Conservation (phyloP, 1,140 invertebrate species). For the Nasonia longicornis region DNA sequence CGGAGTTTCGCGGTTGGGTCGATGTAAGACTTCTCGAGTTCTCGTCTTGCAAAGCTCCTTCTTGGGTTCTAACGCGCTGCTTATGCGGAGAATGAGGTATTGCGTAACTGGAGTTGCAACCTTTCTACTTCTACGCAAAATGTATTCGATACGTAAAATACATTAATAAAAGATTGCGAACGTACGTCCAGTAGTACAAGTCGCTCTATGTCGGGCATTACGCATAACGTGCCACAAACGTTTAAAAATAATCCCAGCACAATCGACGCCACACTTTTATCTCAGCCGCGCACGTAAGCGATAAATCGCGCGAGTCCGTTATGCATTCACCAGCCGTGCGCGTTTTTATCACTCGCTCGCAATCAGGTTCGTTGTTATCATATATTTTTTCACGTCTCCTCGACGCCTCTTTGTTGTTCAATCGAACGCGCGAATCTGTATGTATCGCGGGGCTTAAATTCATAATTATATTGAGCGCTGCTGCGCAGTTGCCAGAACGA, state of each 20-base stretch:
- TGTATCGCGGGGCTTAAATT: slow-evolving; percentile 13
- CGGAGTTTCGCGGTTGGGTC: not conserved
- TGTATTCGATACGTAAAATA: too few relatives aligned
- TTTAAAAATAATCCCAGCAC: not conserved
- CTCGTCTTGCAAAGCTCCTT: not conserved
- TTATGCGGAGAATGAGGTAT: not conserved
- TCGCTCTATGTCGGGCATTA: too few relatives aligned
- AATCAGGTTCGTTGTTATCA: not conserved
- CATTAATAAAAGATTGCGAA: too few relatives aligned
- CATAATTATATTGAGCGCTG: slow-evolving; percentile 28
- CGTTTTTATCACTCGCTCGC: not conserved
- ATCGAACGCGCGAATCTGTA: not conserved
- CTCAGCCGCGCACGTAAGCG: not conserved
- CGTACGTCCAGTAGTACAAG: too few relatives aligned
- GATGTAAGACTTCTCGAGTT: not conserved
- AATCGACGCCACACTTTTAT: not conserved
- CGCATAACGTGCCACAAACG: not conserved
- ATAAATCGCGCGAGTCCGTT: not conserved
- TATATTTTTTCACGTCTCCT: not conserved
- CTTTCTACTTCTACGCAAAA: too few relatives aligned
- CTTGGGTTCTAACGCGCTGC: not conserved
- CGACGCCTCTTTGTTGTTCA: slow-evolving; percentile 5
- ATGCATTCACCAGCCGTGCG: not conserved
- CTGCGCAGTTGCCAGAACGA: not conserved
- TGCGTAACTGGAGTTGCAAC: not conserved